Conservation (phyloP, 2,113 vertebrate genomes). For the Varanus salvator region DNA sequence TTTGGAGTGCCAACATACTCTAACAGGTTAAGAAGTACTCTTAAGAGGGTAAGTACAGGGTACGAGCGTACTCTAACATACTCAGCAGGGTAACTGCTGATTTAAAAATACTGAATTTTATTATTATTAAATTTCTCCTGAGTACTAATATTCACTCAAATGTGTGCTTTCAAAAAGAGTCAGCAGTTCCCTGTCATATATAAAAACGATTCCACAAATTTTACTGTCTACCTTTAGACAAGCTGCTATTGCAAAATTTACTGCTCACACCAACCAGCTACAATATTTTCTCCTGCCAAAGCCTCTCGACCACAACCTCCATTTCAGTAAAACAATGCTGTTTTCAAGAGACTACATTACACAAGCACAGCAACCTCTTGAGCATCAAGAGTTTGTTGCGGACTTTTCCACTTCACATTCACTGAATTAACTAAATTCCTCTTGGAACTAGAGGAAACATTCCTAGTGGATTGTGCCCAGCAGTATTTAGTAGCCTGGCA, state of each 20-base stretch:
- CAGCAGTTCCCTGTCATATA: fast-evolving
- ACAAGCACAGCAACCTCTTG: not conserved
- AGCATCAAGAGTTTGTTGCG: not conserved
- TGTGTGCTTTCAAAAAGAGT: not conserved
- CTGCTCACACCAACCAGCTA: not conserved
- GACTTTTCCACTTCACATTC: not conserved
- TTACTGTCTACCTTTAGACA: fast-evolving
- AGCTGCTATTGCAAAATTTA: fast-evolving
- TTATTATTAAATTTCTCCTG: not conserved
- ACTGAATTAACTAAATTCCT: not conserved
- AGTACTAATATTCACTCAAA: not conserved
- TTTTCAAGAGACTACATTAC: not conserved
- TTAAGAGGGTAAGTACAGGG: no score
- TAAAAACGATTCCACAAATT: not conserved
- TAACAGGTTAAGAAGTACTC: not conserved
- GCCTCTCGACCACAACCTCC: not conserved
- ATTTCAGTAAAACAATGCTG: not conserved
- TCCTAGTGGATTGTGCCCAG: not conserved
- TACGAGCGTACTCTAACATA: no score
- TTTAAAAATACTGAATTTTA: no score
- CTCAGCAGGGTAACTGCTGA: no score
- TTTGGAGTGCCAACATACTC: not conserved
- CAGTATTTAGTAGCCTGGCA: not conserved
- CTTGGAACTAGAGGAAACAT: not conserved
- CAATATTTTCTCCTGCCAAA: fast-evolving